Evolutionary conservation across 1,140 invertebrate species (phyloP).

Genomic region (Drosophila kurseongensis): DNA sequence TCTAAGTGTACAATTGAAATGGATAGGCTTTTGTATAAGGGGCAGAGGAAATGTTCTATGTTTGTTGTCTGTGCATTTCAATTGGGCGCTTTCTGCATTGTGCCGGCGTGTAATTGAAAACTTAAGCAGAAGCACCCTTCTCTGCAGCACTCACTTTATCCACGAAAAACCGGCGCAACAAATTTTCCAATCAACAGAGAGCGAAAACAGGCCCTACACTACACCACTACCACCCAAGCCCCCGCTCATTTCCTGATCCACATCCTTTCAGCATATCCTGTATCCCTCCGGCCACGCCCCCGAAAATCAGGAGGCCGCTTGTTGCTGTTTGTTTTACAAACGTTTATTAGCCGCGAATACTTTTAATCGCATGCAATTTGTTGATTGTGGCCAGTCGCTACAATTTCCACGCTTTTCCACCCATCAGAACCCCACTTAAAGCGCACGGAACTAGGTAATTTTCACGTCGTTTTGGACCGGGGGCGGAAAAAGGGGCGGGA

Average conservation of each 20-base stretch:
- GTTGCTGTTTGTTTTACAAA: conserved; percentile 72
- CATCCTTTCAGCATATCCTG: conserved; percentile 59
- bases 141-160: not conserved
- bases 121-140: conserved; percentile 55
- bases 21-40: not conserved
- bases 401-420: conserved; percentile 30
- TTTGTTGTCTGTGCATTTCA: conserved; percentile 72
- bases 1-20: not conserved
- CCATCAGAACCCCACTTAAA: conserved; percentile 16
- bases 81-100: conserved; percentile 65
- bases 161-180: conserved; percentile 43
- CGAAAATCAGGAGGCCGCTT: conserved; percentile 30
- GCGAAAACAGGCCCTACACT: conserved; percentile 36
- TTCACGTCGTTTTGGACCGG: conserved; percentile 60
- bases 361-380: conserved; percentile 80
- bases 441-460: conserved; percentile 77
- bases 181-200: conserved; percentile 66
- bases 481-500: not conserved
- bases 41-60: conserved; percentile 18
- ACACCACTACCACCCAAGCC: not conserved
- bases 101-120: conserved; percentile 73
- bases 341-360: conserved; percentile 79
- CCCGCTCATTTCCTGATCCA: conserved; percentile 45
- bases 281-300: conserved; percentile 33
- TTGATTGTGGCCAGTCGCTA: conserved; percentile 44